Percentiles rank a stretch among this genome's conserved stretches.
These are phyloP conservation scores for Charanyca ferruginea DNA, from an alignment of 2,888 invertebrate genomes.

Conservation along the genomic window DNA sequence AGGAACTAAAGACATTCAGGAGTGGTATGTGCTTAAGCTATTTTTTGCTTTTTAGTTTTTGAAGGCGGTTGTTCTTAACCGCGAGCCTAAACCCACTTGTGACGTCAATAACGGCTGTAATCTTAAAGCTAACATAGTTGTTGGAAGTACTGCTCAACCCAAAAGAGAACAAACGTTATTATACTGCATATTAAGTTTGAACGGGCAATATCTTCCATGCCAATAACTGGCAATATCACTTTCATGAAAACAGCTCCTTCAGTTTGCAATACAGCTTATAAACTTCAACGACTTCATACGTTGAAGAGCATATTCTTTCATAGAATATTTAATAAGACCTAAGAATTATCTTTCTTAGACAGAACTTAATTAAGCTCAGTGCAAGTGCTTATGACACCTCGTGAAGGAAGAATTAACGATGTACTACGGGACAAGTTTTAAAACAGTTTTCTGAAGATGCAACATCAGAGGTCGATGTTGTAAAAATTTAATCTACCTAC, in stretches of 20 bases:
- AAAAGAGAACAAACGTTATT: constrained; percentile 15
- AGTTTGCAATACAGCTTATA: constrained; percentile 39
- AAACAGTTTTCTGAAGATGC: neutral
- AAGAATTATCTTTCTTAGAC: constrained; percentile 2
- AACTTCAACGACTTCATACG: constrained; percentile 31
- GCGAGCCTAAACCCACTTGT: neutral
- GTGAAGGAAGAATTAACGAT: neutral
- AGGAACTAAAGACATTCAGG: too few species aligned
- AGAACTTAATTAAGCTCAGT: constrained; percentile 8
- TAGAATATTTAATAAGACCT: neutral
- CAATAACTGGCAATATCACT: constrained; percentile 27
- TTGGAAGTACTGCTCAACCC: constrained; percentile 4
- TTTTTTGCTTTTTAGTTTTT: too few species aligned
- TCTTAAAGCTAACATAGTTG: constrained; percentile 5
- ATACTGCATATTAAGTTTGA: constrained; percentile 39
- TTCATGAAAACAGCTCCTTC: constrained; percentile 24
- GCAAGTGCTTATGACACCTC: neutral
- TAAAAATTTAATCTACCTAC: neutral
- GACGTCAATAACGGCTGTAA: neutral
- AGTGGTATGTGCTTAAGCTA: too few species aligned
- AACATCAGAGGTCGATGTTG: neutral
- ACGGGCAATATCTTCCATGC: constrained; percentile 25
- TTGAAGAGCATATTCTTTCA: neutral
- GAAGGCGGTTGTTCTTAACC: too few species aligned
- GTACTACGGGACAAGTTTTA: neutral